Evolutionary conservation across 2,797 vertebrate species (phyloP).

Genomic region (Falco rusticolus): DNA sequence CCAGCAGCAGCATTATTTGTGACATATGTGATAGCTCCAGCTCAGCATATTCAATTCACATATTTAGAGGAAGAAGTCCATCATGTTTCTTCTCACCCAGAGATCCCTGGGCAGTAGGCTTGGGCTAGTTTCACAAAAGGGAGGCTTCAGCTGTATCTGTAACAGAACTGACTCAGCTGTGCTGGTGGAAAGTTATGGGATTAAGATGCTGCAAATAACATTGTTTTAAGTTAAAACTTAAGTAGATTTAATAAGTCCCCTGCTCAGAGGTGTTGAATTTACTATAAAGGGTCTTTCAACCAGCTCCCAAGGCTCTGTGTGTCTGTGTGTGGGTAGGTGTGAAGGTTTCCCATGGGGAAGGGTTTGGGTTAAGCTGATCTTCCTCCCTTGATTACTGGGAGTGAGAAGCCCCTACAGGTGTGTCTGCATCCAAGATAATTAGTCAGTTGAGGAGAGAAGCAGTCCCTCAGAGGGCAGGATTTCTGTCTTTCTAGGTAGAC

Average conservation of each 20-base stretch:
- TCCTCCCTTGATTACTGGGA: not conserved
- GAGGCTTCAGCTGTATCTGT: not conserved
- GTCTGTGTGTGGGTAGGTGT: not conserved
- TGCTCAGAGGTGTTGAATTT: not conserved
- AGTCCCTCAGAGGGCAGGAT: not conserved
- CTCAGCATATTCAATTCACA: not conserved
- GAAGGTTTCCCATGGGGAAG: accelerated
- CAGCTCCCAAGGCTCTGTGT: not conserved
- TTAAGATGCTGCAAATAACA: not conserved
- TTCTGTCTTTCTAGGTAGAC: not conserved
- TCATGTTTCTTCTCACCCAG: not conserved
- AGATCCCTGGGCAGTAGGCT: not conserved
- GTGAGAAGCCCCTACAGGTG: not conserved
- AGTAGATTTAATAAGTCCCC: not conserved
- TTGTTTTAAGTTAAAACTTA: not conserved
- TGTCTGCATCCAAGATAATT: not conserved
- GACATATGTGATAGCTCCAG: not conserved
- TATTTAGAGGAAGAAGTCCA: not conserved
- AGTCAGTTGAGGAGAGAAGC: not conserved
- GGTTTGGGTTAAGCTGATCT: not conserved
- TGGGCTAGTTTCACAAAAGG: not conserved
- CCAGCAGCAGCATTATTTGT: not conserved
- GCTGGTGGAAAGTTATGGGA: not conserved
- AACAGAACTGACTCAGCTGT: not conserved
- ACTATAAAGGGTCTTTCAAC: not conserved